Evolutionary conservation across 2,888 invertebrate species (phyloP), one percentile per base, ranked within the genome.

Genomic region (Pandemis corylana): DNA sequence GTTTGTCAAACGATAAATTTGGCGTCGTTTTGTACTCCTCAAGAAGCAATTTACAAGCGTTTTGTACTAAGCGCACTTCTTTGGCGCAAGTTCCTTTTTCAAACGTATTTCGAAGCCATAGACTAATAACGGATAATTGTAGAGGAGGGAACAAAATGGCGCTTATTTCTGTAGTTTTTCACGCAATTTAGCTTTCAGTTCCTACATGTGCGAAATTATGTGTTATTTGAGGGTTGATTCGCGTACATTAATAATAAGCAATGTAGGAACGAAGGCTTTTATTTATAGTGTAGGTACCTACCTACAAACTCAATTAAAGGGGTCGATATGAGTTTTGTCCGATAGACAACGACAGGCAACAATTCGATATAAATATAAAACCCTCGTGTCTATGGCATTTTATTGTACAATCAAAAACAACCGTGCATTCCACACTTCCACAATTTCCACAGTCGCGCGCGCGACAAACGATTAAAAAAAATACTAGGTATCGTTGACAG

Each of bases 381-480:
- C 56, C 7, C 15, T 20, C 9, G 20, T 7, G 20, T 20, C 56
- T 2, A 56, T 56, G 3, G 51, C n/a, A 44, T 72, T 68, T 68
- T 68, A 63, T n/a, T 63, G 28, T 15, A 53, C 13, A 56, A 64
- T 49, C 46, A 64, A 68, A 59, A 64, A 56, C 56, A n/a, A n/a
- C 46, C 9, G 12, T 6, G 7, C 28, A 42, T 36, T 10, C 46
- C 44, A 68, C 20, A 44, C 28, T 13, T n/a, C 28, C 28, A 36
- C 28, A 36, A 4, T 36, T 20, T 20, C 20, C 20, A 20, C 20
- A 20, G 20, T 0, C 20, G 20, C 20, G 20, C 3, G 42, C 44
- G 44, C 61, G 62, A 15, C 51, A 36, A 12, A 61, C 49, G 59
- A 69, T n/a, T 87, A 87, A 88, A 89, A 89, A 89, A 87, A 87